These are phyloP conservation scores for Furcifer pardalis DNA, from an alignment of 2,797 vertebrate species.

Conservation along the genomic window DNA sequence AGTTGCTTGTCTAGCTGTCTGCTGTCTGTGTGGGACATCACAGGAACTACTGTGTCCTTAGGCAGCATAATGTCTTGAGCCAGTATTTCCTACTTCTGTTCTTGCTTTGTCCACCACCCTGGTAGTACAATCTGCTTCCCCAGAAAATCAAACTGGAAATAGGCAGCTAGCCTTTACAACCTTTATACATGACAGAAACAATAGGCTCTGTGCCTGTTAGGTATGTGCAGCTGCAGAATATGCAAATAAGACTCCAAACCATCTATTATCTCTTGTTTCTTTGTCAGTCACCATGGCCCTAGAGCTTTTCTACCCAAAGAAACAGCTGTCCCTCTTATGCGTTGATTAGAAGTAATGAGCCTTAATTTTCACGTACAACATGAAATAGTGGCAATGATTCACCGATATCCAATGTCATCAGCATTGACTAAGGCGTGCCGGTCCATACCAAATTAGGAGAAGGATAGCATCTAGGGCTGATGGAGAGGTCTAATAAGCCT, in stretches of 20 bases:
- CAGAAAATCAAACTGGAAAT: background rate
- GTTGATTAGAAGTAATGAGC: background rate
- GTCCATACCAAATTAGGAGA: background rate
- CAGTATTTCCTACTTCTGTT: background rate
- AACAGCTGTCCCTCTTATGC: background rate
- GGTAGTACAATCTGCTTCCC: background rate
- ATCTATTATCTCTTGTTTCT: background rate
- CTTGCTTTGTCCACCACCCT: background rate
- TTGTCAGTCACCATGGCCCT: background rate
- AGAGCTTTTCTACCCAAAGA: background rate
- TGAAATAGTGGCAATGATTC: background rate
- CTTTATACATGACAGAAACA: background rate
- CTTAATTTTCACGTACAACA: rapidly evolving
- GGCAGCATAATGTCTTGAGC: background rate
- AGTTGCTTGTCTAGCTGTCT: background rate
- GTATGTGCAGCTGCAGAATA: background rate
- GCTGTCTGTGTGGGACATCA: background rate
- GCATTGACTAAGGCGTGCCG: background rate
- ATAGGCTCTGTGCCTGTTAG: background rate
- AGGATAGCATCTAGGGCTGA: background rate
- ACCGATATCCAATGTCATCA: background rate
- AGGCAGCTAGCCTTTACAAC: background rate
- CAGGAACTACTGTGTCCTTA: background rate
- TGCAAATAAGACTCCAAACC: background rate
- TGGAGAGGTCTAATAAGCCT: background rate